These are phyloP conservation scores for Anhinga anhinga DNA, from an alignment of 2,113 vertebrate genomes.

Conservation along the genomic window DNA sequence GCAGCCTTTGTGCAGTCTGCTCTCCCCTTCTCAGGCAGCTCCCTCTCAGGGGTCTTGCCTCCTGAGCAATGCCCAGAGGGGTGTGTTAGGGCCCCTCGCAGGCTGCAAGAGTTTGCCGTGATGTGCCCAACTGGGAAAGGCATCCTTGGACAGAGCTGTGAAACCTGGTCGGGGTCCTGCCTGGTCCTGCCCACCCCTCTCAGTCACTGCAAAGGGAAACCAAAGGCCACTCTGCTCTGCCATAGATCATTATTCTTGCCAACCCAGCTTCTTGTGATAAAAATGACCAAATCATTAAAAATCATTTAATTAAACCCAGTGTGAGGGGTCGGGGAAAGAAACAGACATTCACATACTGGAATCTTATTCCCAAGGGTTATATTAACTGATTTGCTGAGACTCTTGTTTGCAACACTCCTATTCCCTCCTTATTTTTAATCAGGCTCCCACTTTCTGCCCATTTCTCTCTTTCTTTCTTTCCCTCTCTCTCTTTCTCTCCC, in stretches of 20 bases:
- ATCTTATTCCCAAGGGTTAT: neutral
- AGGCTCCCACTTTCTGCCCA: neutral
- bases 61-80: neutral
- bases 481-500: neutral
- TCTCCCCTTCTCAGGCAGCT: neutral
- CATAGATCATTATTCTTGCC: neutral
- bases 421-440: slow-evolving; percentile 19
- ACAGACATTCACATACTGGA: neutral
- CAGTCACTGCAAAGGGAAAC: fast-evolving
- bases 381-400: neutral
- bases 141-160: neutral
- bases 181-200: neutral
- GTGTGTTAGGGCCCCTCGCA: neutral
- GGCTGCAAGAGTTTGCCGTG: neutral
- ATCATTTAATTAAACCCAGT: neutral
- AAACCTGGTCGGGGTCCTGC: neutral
- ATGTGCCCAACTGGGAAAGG: neutral
- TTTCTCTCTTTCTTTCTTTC: neutral
- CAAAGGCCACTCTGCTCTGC: neutral
- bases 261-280: neutral
- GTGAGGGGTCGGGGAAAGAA: neutral
- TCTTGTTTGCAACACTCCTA: neutral
- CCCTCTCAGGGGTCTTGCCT: neutral
- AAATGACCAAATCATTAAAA: slow-evolving; percentile 16
- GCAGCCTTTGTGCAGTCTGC: neutral